Evolutionary conservation across 2,113 vertebrate species (phyloP), one percentile per base, ranked within the genome.

Genomic region (western clawed frog (Xenopus tropicalis)): DNA sequence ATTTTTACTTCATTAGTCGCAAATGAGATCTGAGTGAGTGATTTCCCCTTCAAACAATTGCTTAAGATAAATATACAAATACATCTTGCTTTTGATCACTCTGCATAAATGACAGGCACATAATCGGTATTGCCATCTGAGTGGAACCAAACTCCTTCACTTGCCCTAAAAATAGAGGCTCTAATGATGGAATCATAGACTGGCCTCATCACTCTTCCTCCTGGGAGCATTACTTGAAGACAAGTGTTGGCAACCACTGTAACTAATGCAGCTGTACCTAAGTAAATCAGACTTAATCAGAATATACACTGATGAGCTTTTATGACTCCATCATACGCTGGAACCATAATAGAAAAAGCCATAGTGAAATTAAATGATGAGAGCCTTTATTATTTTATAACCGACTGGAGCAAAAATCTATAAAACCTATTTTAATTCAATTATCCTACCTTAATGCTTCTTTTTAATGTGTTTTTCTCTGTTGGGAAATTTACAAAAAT

Each of bases 181-280:
- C 23, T 84, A 86, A 86, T 90, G 86, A 87, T 87, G 79, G 79
- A 87, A 80, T 85, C 78, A 81, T 83, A 79, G 83, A 80, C 79
- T 83, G 61, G 82, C 78, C 73, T 82, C 83, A 86, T 83, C 69
- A 69, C 83, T 88, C 85, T 88, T 86, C 82, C 71, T 78, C 19
- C 81, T 56, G 73, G 79, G 79, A 76, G 86, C 84, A 88, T 84
- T 84, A 79, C 81, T 58, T 78, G 77, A 84, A 88, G 88, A 89
- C 83, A 84, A 84, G 91, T 91, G 83, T 82, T 86, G 85, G 80
- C 81, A 87, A 84, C 81, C 79, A 79, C 81, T 86, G 79, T 89
- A 86, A 88, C 84, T 89, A 90, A 90, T 91, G 80, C 81, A 87
- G 83, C 90, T 88, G 83, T 85, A 87, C 85, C 82, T 81, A 80